Conservation (phyloP, 2,888 invertebrate species). For the Megamerina dolium region DNA sequence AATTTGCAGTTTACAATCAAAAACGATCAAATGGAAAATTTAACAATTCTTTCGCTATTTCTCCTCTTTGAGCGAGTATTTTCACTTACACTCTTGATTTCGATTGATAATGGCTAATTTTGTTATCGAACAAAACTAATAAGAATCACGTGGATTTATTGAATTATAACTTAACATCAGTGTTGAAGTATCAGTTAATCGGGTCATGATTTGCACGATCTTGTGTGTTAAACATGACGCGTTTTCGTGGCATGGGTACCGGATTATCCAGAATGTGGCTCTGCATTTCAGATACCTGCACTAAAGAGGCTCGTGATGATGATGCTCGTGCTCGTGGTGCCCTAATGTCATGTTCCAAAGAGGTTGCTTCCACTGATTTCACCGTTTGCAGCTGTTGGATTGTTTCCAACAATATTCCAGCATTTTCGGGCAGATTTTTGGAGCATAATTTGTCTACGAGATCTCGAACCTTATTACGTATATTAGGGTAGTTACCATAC, state of each 20-base stretch:
- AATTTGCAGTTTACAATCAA: no score
- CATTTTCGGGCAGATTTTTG: constrained; percentile 29
- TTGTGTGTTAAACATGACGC: constrained; percentile 39
- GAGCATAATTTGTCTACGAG: constrained; percentile 39
- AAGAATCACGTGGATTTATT: no score
- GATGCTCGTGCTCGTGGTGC: constrained; percentile 17
- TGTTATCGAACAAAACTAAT: no score
- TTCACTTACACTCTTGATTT: no score
- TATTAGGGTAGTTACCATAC: constrained; percentile 23
- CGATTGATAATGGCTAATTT: no score
- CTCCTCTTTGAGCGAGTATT: no score
- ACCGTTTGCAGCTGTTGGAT: not conserved
- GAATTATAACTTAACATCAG: not conserved
- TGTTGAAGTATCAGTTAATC: not conserved
- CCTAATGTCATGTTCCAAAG: not conserved
- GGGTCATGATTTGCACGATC: not conserved
- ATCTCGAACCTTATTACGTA: constrained; percentile 37
- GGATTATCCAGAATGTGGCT: constrained; percentile 21
- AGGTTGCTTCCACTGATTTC: not conserved
- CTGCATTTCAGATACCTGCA: constrained; percentile 1
- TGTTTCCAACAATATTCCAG: constrained; percentile 25
- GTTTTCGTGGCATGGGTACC: constrained; percentile 43
- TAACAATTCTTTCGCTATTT: no score
- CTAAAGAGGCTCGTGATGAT: constrained; percentile 19
- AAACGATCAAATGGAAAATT: no score